Conservation (phyloP, 2,888 invertebrate genomes). For the Bibio marci region DNA sequence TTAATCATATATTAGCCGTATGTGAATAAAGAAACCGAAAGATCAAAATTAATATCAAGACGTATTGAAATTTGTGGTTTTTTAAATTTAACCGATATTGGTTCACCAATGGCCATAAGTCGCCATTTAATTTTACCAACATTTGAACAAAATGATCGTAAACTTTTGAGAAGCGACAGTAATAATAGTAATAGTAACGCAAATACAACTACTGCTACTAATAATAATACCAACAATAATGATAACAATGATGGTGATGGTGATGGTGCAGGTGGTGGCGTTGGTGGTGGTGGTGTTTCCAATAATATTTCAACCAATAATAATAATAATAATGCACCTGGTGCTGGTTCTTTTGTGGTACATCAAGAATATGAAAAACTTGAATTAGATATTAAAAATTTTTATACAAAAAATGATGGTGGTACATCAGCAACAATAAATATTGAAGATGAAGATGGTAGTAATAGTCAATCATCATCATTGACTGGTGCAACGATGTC, state of each 20-base stretch:
- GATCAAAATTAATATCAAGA: conserved; percentile 38
- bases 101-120: conserved; percentile 80
- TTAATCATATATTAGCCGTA: too few species aligned
- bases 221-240: conserved; percentile 31
- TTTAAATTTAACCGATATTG: conserved; percentile 70
- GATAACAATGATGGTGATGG: conserved; percentile 13
- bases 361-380: conserved; percentile 22
- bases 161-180: conserved; percentile 4
- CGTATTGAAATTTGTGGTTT: conserved; percentile 76
- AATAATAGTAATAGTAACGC: conserved; percentile 27
- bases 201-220: conserved; percentile 30
- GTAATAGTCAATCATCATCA: conserved; percentile 3
- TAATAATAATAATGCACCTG: too few species aligned
- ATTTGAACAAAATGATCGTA: conserved; percentile 17
- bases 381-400: conserved; percentile 24
- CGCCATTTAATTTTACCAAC: conserved; percentile 77
- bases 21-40: conserved; percentile 9
- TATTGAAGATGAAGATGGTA: conserved; percentile 13
- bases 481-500: background rate
- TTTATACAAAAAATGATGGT: conserved; percentile 23
- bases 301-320: too few species aligned
- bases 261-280: background rate
- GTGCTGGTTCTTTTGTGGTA: conserved; percentile 4
- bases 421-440: conserved; percentile 13
- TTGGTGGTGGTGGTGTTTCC: conserved; percentile 7